Evolutionary conservation across 2,888 invertebrate genomes (phyloP).

Genomic region (Creontiades dilutus): DNA sequence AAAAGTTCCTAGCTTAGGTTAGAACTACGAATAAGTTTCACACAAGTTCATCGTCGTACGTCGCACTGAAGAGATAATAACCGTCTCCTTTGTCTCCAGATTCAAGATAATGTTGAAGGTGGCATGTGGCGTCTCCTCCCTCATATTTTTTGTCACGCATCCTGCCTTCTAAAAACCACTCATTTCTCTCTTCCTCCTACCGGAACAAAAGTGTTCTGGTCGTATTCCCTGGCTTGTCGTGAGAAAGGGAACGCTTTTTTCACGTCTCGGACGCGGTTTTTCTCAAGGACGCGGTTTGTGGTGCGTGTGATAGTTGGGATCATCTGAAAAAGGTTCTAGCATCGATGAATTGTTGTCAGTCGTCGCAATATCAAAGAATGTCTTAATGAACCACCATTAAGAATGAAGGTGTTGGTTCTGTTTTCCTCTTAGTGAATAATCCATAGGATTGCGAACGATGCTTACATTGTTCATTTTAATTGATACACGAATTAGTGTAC

Average conservation of each 20-base stretch:
- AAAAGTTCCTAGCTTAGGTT: no score
- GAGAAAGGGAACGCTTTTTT: conserved; percentile 31
- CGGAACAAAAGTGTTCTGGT: conserved; percentile 30
- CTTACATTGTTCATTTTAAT: no score
- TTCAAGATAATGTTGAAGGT: not conserved
- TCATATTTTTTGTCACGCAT: conserved; percentile 42
- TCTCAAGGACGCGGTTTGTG: conserved; percentile 32
- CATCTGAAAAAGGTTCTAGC: no score
- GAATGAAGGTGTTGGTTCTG: no score
- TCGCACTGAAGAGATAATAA: not conserved
- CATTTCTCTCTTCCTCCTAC: conserved; percentile 35
- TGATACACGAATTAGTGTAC: no score
- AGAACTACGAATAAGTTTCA: no score
- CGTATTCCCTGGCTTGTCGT: conserved; percentile 31
- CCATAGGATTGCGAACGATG: no score
- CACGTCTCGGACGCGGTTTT: conserved; percentile 31
- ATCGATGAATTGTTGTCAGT: no score
- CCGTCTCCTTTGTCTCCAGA: conserved; percentile 6
- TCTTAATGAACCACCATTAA: no score
- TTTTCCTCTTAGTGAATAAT: no score
- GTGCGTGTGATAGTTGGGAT: not conserved
- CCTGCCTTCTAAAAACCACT: conserved; percentile 33
- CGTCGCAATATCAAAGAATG: no score
- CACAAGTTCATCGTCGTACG: not conserved
- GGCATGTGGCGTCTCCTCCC: conserved; percentile 31